Evolutionary conservation across 2,113 vertebrate species (phyloP), one percentile per base, ranked within the genome.

Genomic region (Grammomys surdaster): DNA sequence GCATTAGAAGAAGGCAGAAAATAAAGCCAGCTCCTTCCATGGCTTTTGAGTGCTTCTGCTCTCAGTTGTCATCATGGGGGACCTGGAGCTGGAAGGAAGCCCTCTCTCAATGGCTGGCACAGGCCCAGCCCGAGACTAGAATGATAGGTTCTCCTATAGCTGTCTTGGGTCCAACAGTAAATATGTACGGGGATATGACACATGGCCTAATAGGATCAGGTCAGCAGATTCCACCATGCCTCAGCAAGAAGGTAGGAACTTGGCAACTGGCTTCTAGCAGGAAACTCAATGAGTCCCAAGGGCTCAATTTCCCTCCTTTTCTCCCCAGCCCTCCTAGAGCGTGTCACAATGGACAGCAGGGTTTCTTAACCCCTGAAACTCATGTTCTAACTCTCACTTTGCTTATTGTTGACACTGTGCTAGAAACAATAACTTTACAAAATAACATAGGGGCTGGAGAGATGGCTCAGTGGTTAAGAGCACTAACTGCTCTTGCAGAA

Each of bases 231-330:
- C 90, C 92, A 95, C 80, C 92, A 96, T 54, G 7, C 43, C 75
- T 92, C 88, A 69, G 85, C 75, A 95, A 78, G 91, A 93, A 97
- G 93, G 95, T 95, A 78, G 86, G 76, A 90, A 91, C 65, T 93
- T 93, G 89, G 97, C 87, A 89, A 81, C 54, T 80, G 88, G 73
- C 73, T 96, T 96, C 81, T 70, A 95, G 60, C 87, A 95, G 94
- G 87, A 97, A 98, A 96, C 75, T 78, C 86, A 70, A 95, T 73
- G 54, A 91, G 67, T 93, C 73, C 77, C 48, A 3, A 89, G 78
- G 89, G 94, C 26, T 96, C 87, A 56, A 93, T 97, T 93, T 96
- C 78, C 70, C 67, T 82, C 73, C 77, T 19, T 13, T 73, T 22
- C 75, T 87, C 67, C 54, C 77, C 19, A 90, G 58, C 40, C 67